Evolutionary conservation across 2,797 vertebrate species (phyloP), one percentile per base, ranked within the genome.

Genomic region (Melanitta fusca): DNA sequence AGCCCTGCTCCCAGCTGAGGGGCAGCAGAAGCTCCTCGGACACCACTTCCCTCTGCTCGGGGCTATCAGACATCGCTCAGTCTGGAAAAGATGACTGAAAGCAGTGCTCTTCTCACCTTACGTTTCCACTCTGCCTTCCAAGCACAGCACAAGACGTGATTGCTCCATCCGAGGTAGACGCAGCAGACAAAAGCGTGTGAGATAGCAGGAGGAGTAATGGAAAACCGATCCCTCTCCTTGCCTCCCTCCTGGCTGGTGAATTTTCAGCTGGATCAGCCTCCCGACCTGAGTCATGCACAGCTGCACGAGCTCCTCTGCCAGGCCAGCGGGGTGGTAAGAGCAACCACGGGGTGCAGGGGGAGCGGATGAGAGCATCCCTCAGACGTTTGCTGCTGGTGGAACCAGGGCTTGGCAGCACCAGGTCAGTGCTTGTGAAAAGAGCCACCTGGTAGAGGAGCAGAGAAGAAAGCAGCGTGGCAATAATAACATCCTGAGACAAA

Each of bases 111-210:
- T 91, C 94, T 95, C 94, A 86, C 70, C 66, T 92, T 93, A 95
- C 88, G 45, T 90, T 96, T 94, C 94, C 91, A 81, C 73, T 91
- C 60, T 54, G 62, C 87, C 68, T 95, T 97, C 94, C 91, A 95
- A 96, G 92, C 64, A 66, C n/a, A 91, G 81, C 68, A 69, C 68
- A 91, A 86, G 82, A 64, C 0, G 1, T 27, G 39, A 91, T 92
- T 94, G 70, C 73, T 80, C 54, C 30, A 64, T 93, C 94, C 74
- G 88, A 96, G 87, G 85, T 86, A 95, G 94, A 89, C 79, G 77
- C 87, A 86, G 88, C 78, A 90, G 71, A 93, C 70, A 90, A 88
- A 88, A 95, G 57, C 36, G 77, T 57, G 66, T 77, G 66, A 95
- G 85, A 93, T 90, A 93, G 68, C 73, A 77, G 64, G 88, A 66